Conservation (phyloP, 2,113 vertebrate species). For the Reinhardtius hippoglossoides region DNA sequence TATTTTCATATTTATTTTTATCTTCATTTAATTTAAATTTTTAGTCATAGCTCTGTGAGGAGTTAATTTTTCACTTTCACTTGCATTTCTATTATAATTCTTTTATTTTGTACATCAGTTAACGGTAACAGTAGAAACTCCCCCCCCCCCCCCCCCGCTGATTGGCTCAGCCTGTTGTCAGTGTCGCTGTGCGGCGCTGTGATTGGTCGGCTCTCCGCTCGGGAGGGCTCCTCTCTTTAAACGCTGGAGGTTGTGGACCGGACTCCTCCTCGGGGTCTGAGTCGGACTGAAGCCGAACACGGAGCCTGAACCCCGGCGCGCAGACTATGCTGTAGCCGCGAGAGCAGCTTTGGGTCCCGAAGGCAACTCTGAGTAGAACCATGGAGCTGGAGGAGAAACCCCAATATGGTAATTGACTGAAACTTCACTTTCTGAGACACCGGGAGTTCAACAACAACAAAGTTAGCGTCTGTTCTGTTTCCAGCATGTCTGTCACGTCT, state of each 20-base stretch:
- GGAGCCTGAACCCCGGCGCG: neutral
- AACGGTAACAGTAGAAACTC: slow-evolving; percentile 25
- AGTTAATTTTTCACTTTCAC: too few species aligned
- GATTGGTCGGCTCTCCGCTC: slow-evolving; percentile 50
- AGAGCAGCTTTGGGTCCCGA: neutral
- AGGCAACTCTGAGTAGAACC: neutral
- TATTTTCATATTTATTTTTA: too few species aligned
- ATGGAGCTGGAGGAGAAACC: slow-evolving; percentile 78
- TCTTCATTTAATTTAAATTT: too few species aligned
- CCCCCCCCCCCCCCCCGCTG: slow-evolving; percentile 1
- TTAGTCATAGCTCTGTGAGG: neutral
- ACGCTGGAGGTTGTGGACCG: slow-evolving; percentile 48
- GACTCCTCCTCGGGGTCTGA: slow-evolving; percentile 33
- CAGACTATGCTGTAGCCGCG: slow-evolving; percentile 25
- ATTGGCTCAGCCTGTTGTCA: slow-evolving; percentile 33
- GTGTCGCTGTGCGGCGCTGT: neutral
- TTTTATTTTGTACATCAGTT: neutral
- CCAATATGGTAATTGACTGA: slow-evolving; percentile 74
- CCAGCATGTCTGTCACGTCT: too few species aligned
- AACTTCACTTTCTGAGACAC: neutral
- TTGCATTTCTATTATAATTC: too few species aligned
- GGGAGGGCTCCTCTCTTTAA: slow-evolving; percentile 34
- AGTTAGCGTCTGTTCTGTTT: too few species aligned
- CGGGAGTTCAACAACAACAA: too few species aligned
- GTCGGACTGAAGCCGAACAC: neutral